Percentiles rank a stretch among this genome's conserved stretches.
These are phyloP conservation scores for Sipha flava DNA, from an alignment of 1,140 invertebrate species.

Conservation along the genomic window DNA sequence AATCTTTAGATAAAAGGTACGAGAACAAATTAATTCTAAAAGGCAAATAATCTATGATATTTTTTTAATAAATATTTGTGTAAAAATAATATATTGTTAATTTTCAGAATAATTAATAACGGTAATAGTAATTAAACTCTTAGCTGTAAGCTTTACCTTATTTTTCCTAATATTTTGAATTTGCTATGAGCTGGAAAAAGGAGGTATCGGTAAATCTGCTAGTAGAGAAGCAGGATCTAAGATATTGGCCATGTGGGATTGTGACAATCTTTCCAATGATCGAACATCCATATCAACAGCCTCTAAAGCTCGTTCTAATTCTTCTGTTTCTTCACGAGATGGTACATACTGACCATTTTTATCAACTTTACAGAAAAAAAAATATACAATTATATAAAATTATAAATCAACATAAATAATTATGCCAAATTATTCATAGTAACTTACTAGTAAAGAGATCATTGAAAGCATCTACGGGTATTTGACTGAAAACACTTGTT, in stretches of 20 bases:
- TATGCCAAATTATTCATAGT: neutral
- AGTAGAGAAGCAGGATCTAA: constrained; percentile 22
- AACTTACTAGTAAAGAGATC: constrained; percentile 70
- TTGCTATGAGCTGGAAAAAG: constrained; percentile 24
- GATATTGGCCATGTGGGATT: constrained; percentile 38
- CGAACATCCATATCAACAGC: constrained; percentile 70
- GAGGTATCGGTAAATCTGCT: constrained; percentile 24
- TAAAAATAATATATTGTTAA: too few species aligned
- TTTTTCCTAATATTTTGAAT: neutral
- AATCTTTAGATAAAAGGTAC: too few species aligned
- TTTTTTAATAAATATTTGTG: too few species aligned
- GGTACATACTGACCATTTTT: constrained; percentile 62
- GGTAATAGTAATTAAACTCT: neutral
- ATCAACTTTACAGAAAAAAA: constrained; percentile 51
- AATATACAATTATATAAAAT: neutral
- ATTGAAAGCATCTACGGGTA: constrained; percentile 83
- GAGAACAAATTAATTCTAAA: too few species aligned
- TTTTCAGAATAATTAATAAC: too few species aligned
- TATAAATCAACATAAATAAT: neutral
- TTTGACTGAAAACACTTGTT: constrained; percentile 77
- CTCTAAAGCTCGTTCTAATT: constrained; percentile 71
- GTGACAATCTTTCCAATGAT: constrained; percentile 46
- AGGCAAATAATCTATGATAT: too few species aligned
- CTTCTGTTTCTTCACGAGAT: constrained; percentile 70
- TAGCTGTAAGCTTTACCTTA: neutral